Evolutionary conservation across 2,888 invertebrate species (phyloP).

Genomic region (Tenthredo notha): DNA sequence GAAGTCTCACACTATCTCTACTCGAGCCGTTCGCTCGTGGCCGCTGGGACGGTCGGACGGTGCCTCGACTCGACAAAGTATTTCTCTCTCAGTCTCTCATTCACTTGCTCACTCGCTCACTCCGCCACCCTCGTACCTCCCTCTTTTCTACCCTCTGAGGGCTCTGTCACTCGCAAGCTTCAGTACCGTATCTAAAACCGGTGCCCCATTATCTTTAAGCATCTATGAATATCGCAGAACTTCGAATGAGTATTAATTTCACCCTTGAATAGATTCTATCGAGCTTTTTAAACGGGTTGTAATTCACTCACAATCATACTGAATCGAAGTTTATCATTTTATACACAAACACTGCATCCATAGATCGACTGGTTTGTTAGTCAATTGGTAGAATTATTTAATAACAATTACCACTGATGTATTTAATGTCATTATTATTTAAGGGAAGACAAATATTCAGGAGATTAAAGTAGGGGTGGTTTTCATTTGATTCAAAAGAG

Average conservation of each 20-base stretch:
- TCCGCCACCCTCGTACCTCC: constrained; percentile 55
- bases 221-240: background rate
- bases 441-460: background rate
- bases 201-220: background rate
- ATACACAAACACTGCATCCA: background rate
- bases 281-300: background rate
- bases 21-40: constrained; percentile 76
- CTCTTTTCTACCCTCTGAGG: constrained; percentile 57
- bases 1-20: constrained; percentile 75
- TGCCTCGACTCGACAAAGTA: constrained; percentile 74
- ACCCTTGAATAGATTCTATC: background rate
- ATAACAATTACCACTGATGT: background rate
- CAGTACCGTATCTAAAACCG: constrained; percentile 35
- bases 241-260: background rate
- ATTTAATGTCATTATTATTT: background rate
- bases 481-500: constrained; percentile 32
- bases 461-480: background rate
- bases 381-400: background rate
- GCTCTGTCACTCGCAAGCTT: constrained; percentile 50
- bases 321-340: background rate
- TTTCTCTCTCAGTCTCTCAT: constrained; percentile 70
- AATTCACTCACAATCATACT: background rate
- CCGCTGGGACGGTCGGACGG: constrained; percentile 77
- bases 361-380: background rate
- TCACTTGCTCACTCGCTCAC: constrained; percentile 58